Conservation (phyloP, 2,113 vertebrate genomes). For the Colossoma macropomum region DNA sequence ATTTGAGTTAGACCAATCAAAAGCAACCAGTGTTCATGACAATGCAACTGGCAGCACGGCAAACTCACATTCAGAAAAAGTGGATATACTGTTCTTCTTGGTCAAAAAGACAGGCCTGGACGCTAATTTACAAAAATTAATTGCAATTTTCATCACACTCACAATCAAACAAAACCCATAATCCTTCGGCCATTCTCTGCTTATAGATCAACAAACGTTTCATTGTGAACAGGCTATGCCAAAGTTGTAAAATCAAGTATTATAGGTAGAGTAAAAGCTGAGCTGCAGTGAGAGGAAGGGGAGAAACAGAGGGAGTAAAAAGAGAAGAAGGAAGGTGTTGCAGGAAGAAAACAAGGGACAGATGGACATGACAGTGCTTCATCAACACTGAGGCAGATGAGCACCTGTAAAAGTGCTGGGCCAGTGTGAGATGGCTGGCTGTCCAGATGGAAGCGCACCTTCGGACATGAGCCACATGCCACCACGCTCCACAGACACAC, state of each 20-base stretch:
- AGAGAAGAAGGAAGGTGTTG: constrained; percentile 16
- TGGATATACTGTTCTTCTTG: too few relatives aligned
- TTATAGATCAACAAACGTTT: background rate
- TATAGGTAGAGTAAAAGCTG: background rate
- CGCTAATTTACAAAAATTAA: too few relatives aligned
- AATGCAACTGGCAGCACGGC: too few relatives aligned
- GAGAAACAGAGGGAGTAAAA: background rate
- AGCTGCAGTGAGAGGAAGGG: background rate
- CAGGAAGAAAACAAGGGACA: constrained; percentile 66
- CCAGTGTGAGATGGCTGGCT: constrained; percentile 67
- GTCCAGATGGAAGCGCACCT: constrained; percentile 68
- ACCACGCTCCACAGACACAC: constrained; percentile 59
- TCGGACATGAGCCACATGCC: constrained; percentile 63
- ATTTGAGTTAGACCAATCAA: too few relatives aligned
- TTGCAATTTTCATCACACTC: too few relatives aligned
- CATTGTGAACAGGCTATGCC: background rate
- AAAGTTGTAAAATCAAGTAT: background rate
- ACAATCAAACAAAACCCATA: too few relatives aligned
- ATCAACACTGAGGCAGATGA: constrained; percentile 68
- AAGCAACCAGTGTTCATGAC: too few relatives aligned
- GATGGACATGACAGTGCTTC: constrained; percentile 71
- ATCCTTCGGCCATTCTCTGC: too few relatives aligned
- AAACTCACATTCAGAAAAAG: too few relatives aligned
- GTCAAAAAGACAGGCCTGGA: too few relatives aligned
- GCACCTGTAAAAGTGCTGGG: constrained; percentile 66